Evolutionary conservation across 2,113 vertebrate genomes (phyloP).

Genomic region (Sebastes schlegelii): DNA sequence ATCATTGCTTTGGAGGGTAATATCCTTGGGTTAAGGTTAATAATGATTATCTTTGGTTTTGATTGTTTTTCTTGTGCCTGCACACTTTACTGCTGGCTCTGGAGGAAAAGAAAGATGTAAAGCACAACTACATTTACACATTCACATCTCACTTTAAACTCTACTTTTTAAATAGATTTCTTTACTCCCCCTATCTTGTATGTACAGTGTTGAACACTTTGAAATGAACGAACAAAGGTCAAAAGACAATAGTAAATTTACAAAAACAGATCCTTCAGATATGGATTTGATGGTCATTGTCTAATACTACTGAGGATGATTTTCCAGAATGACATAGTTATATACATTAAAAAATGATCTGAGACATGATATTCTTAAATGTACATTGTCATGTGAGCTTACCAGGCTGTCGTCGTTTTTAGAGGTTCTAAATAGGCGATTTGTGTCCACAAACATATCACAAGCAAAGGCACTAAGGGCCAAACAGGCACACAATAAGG

Average conservation of each 20-base stretch:
- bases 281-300: constrained; percentile 15
- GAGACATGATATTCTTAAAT: background rate
- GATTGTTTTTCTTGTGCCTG: constrained; percentile 34
- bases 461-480: constrained; percentile 33
- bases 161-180: constrained; percentile 59
- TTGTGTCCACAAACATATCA: constrained; percentile 7
- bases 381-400: background rate
- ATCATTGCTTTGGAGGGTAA: constrained; percentile 45
- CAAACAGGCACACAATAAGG: constrained; percentile 30
- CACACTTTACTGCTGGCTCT: constrained; percentile 16
- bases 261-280: constrained; percentile 57
- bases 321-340: constrained; percentile 25
- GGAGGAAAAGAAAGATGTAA: constrained; percentile 20
- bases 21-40: background rate
- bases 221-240: constrained; percentile 25
- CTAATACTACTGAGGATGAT: constrained; percentile 14
- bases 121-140: constrained; percentile 36
- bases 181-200: constrained; percentile 31
- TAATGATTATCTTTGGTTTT: constrained; percentile 69
- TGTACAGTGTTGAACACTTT: constrained; percentile 55
- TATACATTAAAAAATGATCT: constrained; percentile 24
- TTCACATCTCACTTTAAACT: constrained; percentile 42
- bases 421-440: background rate
- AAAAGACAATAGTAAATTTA: constrained; percentile 13
- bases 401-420: background rate